These are phyloP conservation scores for Polypterus senegalus DNA, from an alignment of 2,113 vertebrate genomes.

Conservation along the genomic window DNA sequence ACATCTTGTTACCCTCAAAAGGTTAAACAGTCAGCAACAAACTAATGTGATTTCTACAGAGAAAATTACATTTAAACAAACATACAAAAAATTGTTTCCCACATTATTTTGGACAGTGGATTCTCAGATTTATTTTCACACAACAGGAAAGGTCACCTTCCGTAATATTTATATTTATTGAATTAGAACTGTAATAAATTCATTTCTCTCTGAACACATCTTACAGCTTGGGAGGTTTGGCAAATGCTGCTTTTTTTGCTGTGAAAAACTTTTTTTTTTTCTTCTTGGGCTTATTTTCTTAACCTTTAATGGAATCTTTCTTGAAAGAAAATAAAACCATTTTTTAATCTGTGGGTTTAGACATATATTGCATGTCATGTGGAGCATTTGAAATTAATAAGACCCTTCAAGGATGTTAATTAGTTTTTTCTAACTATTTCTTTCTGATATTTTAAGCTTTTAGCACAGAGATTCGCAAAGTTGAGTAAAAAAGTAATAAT, in stretches of 20 bases:
- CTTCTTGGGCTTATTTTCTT: slow-evolving; percentile 37
- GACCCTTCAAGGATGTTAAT: background rate
- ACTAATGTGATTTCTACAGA: slow-evolving; percentile 24
- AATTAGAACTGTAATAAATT: slow-evolving; percentile 49
- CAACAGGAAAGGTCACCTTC: slow-evolving; percentile 33
- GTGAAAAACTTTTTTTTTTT: slow-evolving; percentile 24
- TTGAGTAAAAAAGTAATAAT: too few species aligned
- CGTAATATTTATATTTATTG: slow-evolving; percentile 49
- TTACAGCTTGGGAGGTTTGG: slow-evolving; percentile 41
- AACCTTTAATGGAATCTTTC: slow-evolving; percentile 31
- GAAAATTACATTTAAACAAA: slow-evolving; percentile 26
- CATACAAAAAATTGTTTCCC: slow-evolving; percentile 24
- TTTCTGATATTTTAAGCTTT: background rate
- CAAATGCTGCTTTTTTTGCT: slow-evolving; percentile 21
- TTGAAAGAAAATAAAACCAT: slow-evolving; percentile 11
- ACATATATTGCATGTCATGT: background rate
- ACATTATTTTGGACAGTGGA: slow-evolving; percentile 21
- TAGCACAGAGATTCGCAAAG: too few species aligned
- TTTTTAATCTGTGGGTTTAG: background rate
- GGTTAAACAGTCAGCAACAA: slow-evolving; percentile 27
- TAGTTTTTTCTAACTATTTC: background rate
- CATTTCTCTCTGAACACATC: slow-evolving; percentile 30
- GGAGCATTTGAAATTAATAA: slow-evolving; percentile 1
- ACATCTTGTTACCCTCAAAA: slow-evolving; percentile 27
- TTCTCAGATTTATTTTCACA: slow-evolving; percentile 32